Evolutionary conservation across 1,140 invertebrate genomes (phyloP).

Genomic region (Heterodera carotae): DNA sequence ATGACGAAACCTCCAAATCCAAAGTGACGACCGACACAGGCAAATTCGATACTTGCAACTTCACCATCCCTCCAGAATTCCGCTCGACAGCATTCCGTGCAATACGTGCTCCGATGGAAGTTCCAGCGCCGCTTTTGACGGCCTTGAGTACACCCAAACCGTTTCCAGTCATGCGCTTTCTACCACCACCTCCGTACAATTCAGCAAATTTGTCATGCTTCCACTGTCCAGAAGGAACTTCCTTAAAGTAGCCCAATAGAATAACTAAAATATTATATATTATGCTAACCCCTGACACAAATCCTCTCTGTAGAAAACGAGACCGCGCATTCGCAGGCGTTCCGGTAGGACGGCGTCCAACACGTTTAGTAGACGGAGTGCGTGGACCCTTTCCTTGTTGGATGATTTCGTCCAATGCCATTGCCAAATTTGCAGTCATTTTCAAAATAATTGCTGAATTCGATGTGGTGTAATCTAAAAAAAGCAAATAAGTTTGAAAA

Average conservation of each 20-base stretch:
- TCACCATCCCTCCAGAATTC: slow-evolving; percentile 31
- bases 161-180: slow-evolving; percentile 2
- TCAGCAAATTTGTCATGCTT: slow-evolving; percentile 43
- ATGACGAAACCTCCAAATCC: slow-evolving; percentile 38
- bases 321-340: background rate
- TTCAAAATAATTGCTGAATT: slow-evolving; percentile 6
- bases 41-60: slow-evolving; percentile 39
- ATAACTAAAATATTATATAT: background rate
- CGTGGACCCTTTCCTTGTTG: background rate
- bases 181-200: slow-evolving; percentile 25
- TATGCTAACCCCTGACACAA: slow-evolving; percentile 26
- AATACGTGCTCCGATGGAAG: slow-evolving; percentile 23
- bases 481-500: background rate
- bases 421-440: slow-evolving; percentile 30
- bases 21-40: slow-evolving; percentile 37
- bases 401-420: slow-evolving; percentile 31
- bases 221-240: slow-evolving; percentile 33
- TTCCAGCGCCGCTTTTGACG: slow-evolving; percentile 12
- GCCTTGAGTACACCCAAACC: slow-evolving; percentile 4
- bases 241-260: slow-evolving; percentile 16
- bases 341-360: background rate
- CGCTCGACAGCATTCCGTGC: slow-evolving; percentile 14
- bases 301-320: slow-evolving; percentile 32
- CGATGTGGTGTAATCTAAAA: slow-evolving; percentile 1
- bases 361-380: background rate